phyloP scores from a whole-genome alignment of 1,140 invertebrate genomes.

The Oncopeltus fasciatus region DNA sequence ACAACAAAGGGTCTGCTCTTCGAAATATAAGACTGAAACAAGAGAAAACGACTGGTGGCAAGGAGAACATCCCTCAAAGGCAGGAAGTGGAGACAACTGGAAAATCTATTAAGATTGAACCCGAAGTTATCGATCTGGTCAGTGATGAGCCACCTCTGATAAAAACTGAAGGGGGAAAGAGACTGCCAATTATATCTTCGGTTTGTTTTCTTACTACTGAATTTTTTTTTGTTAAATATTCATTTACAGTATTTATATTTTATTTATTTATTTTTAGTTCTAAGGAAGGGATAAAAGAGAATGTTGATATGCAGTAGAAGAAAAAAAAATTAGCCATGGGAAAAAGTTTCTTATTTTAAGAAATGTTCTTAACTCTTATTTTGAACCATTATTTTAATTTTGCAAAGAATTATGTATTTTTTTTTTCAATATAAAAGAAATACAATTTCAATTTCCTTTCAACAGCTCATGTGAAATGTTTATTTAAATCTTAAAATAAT shows the following conservation, averaged over 20 bases:
- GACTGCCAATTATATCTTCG: background rate
- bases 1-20: constrained; percentile 27
- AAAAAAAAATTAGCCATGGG: too few species aligned
- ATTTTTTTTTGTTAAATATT: background rate
- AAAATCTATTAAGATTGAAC: background rate
- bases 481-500: too few species aligned
- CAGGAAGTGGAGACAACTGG: background rate
- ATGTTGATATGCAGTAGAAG: too few species aligned
- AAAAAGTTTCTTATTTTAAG: too few species aligned
- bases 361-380: too few species aligned
- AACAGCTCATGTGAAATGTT: too few species aligned
- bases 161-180: constrained; percentile 8
- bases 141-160: constrained; percentile 13
- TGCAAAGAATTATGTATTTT: too few species aligned
- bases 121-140: constrained; percentile 19
- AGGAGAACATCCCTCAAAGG: constrained; percentile 37
- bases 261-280: too few species aligned
- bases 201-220: background rate
- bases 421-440: too few species aligned
- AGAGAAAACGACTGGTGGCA: constrained; percentile 35
- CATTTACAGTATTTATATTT: background rate
- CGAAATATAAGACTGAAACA: constrained; percentile 44
- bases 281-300: too few species aligned
- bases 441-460: too few species aligned
- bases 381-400: too few species aligned